phyloP scores from a whole-genome alignment of 2,113 vertebrate genomes.

The Climacteris rufus region DNA sequence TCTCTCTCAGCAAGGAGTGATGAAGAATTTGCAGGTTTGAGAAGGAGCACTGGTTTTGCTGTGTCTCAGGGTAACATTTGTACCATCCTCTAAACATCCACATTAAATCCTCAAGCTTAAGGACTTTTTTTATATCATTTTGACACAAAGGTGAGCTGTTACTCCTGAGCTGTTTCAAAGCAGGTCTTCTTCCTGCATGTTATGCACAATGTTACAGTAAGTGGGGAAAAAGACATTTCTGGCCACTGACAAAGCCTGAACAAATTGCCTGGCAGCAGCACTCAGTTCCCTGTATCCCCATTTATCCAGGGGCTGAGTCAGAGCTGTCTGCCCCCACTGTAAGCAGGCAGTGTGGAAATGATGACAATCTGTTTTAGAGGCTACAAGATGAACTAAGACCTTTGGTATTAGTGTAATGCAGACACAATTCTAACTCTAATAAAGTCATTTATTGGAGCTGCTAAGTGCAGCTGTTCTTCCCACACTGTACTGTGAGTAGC shows the following conservation, averaged over 20 bases:
- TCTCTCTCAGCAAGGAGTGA: neutral
- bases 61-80: neutral
- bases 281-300: neutral
- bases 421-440: conserved; percentile 9
- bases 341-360: neutral
- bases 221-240: neutral
- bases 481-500: neutral
- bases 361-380: neutral
- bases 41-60: neutral
- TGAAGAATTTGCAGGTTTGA: neutral
- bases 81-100: neutral
- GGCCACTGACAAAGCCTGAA: neutral
- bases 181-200: neutral
- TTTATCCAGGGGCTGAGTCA: conserved; percentile 26
- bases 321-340: neutral
- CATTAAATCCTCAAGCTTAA: neutral
- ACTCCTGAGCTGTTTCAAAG: neutral
- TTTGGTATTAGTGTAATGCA: conserved; percentile 1
- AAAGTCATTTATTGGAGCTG: conserved; percentile 33
- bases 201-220: neutral
- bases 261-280: neutral
- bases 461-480: conserved; percentile 11
- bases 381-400: neutral
- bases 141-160: neutral
- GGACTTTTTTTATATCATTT: neutral